Evolutionary conservation across 92 coral and sea anemone species (phyloP).

Genomic region (Zoanthus sansibaricus): DNA sequence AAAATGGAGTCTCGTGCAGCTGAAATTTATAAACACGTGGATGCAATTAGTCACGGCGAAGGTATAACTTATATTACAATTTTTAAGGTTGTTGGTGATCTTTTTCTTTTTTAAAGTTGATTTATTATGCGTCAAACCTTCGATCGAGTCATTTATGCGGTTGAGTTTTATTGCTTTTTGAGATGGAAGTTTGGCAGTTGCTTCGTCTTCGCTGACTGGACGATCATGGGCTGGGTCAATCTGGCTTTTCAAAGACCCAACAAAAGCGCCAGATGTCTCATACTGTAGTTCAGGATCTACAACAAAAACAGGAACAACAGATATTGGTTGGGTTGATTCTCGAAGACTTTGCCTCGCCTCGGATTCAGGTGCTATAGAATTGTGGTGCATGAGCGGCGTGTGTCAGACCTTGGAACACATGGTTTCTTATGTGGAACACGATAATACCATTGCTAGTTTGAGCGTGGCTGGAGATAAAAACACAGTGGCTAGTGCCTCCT

Average conservation of each 20-base stretch:
- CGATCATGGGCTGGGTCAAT: conserved; percentile 97
- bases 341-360: conserved; percentile 83
- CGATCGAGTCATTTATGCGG: not conserved
- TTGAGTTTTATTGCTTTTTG: not conserved
- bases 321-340: conserved; percentile 90
- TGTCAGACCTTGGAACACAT: conserved; percentile 86
- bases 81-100: not conserved
- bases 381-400: conserved; percentile 88
- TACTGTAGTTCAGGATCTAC: conserved; percentile 84
- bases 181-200: conserved; percentile 93
- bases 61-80: conserved; percentile 43
- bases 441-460: conserved; percentile 81
- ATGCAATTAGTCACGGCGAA: conserved; percentile 86
- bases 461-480: conserved; percentile 82
- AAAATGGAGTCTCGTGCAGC: conserved; percentile 90
- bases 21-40: conserved; percentile 77
- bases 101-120: not conserved
- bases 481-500: conserved; percentile 86
- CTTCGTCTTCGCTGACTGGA: conserved; percentile 88
- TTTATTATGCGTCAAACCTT: not conserved
- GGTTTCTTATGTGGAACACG: conserved; percentile 83
- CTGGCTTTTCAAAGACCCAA: conserved; percentile 94
- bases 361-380: conserved; percentile 86
- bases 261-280: conserved; percentile 90
- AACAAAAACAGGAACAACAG: conserved; percentile 91